Base-by-base conservation (phyloP, 1,140 invertebrate genomes). In the Drosophila parvula region DNA sequence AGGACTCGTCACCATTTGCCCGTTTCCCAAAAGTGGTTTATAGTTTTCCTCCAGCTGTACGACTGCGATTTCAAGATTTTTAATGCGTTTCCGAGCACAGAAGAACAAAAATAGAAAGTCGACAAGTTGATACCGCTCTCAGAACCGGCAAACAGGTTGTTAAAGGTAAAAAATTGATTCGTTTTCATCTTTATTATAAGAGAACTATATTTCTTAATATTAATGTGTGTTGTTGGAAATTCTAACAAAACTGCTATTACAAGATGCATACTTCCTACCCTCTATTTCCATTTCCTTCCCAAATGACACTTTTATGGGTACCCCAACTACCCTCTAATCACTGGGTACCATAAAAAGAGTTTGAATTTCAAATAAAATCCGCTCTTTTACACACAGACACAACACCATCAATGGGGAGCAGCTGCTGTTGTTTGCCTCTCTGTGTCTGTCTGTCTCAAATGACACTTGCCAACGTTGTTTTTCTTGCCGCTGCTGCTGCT, bases 361-460 rank as follows among this genome's bases (percentile, higher is more conserved):
- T 71, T 71, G 63, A 71, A 71, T 71, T 71, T 71, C 68, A 70
- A 71, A 71, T 71, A 58, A 71, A 71, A 71, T 71, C 50, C 50
- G 50, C 65, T 68, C 63, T 45, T 18, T 28, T 32, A 45, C 51
- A 53, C 56, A 53, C 34, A 34, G 12, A 47, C 61, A 68, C 50
- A 41, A 53, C 45, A 53, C 45, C 40, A 18, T 38, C 58, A 56
- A n/a, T 45, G 71, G 30, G 51, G 44, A 59, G 73, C 62, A 76
- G 74, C 74, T 68, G 74, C 74, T 51, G 61, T 50, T 51, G 61
- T 56, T 59, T 51, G 58, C 65, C 32, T 74, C 38, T 61, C 10
- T 68, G 63, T 69, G 69, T 65, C 71, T 79, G 59, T 55, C 51
- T 59, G 70, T 86, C 83, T 86, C 83, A 86, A 86, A 86, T 86